Base-by-base conservation (phyloP, 2,888 invertebrate species). In the Thera obeliscata region DNA sequence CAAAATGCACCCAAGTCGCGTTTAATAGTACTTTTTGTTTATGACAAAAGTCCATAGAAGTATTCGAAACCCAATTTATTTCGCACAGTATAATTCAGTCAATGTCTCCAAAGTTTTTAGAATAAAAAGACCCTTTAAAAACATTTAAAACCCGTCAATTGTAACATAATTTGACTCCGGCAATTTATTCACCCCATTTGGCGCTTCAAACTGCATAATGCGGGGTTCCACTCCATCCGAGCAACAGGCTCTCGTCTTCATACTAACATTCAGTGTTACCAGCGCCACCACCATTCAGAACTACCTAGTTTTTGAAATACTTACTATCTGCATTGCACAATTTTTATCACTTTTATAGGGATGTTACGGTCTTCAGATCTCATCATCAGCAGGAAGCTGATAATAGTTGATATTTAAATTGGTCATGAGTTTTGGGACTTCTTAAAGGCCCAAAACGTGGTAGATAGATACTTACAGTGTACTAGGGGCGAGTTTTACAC, bases 181-280 rank as follows among this genome's bases (percentile, higher is more conserved):
- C 66, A 71, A 71, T 70, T 68, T 74, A 74, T 71, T 73, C 73
- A 68, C 69, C 70, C 73, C 74, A 71, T 70, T 68, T 68, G 70
- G 65, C 59, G 54, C 50, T 66, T 65, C 66, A 64, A 70, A 61
- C 58, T 73, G 73, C 73, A 69, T 70, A 69, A 70, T 64, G 71
- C 59, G 64, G 60, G 71, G 73, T 72, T 72, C 71, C 65, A 50
- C 72, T 69, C 69, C 58, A 62, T 56, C 67, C 66, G 70, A 72
- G 84, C 85, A 85, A 85, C 85, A 85, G 85, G 84, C 83, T 70
- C 71, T 69, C 67, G 71, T 74, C 70, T 71, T 69, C 72, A 76
- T 77, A 78, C 77, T 78, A 77, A 74, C 67, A 74, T 70, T 3
- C 64, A n/a, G 57, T 64, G 57, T 49, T 58, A 46, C 61, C 61